phyloP scores from a whole-genome alignment of 2,888 invertebrate species.

The Folsomia manolachei region DNA sequence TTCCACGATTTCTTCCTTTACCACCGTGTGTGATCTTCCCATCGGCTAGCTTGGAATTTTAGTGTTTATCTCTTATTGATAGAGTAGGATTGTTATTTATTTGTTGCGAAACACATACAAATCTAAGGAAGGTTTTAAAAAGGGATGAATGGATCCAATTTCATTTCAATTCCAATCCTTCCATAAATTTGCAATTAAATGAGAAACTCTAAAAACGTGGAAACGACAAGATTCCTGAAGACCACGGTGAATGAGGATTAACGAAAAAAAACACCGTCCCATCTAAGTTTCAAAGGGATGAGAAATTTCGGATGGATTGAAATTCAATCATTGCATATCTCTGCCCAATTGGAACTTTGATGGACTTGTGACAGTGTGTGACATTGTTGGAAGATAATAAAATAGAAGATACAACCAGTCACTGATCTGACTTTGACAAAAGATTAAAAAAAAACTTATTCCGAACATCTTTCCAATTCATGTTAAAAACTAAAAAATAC shows the following conservation, averaged over 20 bases:
- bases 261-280: no score
- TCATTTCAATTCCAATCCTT: background rate
- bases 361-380: background rate
- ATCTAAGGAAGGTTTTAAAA: background rate
- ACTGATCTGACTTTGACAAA: no score
- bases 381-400: background rate
- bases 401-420: no score
- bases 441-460: background rate
- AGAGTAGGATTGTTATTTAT: background rate
- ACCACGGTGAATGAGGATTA: background rate
- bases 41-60: background rate
- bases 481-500: background rate
- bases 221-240: background rate
- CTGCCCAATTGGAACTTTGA: background rate
- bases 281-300: background rate
- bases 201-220: slow-evolving; percentile 2
- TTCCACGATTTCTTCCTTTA: background rate
- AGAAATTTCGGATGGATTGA: no score
- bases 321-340: background rate
- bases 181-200: slow-evolving; percentile 21
- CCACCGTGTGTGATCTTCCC: slow-evolving; percentile 12
- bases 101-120: background rate
- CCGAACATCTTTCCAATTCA: background rate
- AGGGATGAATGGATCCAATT: slow-evolving; percentile 4
- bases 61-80: background rate